These are phyloP conservation scores for Anarhynchus alexandrinus DNA, from an alignment of 2,113 vertebrate genomes.

Conservation along the genomic window DNA sequence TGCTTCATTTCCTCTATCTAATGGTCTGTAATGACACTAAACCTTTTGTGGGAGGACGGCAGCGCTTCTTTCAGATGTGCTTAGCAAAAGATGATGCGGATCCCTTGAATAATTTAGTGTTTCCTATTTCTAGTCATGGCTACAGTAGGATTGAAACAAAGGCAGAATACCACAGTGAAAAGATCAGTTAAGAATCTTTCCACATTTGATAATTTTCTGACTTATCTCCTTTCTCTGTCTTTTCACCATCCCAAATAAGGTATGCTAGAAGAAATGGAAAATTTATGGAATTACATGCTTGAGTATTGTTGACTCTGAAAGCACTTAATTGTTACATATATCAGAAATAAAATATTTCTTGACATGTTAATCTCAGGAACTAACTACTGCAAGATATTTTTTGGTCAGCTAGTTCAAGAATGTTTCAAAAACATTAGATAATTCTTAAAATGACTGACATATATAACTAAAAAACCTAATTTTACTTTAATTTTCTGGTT, in stretches of 20 bases:
- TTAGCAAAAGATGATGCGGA: conserved; percentile 21
- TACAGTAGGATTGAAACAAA: background rate
- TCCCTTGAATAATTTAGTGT: conserved; percentile 41
- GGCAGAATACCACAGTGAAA: background rate
- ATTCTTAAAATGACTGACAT: background rate
- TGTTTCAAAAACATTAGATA: background rate
- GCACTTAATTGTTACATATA: background rate
- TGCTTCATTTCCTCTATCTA: conserved; percentile 14
- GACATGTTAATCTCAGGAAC: background rate
- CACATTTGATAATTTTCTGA: background rate
- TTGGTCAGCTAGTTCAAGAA: background rate
- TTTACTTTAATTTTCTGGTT: background rate
- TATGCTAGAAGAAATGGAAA: background rate
- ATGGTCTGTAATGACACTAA: conserved; percentile 13
- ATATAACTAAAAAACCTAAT: background rate
- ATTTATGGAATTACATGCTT: background rate
- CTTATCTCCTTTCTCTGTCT: background rate
- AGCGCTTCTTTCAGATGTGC: background rate
- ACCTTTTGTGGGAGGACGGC: background rate
- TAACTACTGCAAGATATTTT: background rate
- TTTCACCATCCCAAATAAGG: background rate
- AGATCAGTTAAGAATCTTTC: background rate
- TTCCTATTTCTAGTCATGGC: conserved; percentile 10
- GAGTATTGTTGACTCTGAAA: background rate
- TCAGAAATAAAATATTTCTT: background rate